These are phyloP conservation scores for Spialia ferax DNA, from an alignment of 2,888 invertebrate genomes.

Conservation along the genomic window DNA sequence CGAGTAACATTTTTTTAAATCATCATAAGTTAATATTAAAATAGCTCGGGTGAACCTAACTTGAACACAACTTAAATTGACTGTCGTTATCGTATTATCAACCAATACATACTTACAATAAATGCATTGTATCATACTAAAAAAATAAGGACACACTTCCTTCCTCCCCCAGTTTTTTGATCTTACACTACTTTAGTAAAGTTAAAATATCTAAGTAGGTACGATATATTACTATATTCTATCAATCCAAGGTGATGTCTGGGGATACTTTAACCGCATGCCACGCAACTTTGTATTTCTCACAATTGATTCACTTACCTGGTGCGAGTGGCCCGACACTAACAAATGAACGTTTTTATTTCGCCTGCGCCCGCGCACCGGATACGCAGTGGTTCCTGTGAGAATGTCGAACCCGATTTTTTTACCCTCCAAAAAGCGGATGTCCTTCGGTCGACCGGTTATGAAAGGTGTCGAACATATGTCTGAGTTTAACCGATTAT, in stretches of 20 bases:
- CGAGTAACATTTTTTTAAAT: too few relatives aligned
- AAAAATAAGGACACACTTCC: too few relatives aligned
- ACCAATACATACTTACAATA: too few relatives aligned
- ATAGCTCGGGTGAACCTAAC: too few relatives aligned
- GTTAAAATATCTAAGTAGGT: too few relatives aligned
- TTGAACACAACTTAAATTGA: too few relatives aligned
- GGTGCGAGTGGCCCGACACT: conserved; percentile 66
- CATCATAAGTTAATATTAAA: too few relatives aligned
- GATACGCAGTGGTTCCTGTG: conserved; percentile 84
- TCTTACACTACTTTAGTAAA: too few relatives aligned
- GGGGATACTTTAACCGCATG: neutral
- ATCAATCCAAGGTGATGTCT: neutral
- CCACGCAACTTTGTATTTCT: neutral
- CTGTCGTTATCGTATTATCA: too few relatives aligned
- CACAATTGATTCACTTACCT: conserved; percentile 56
- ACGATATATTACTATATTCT: too few relatives aligned
- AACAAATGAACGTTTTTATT: conserved; percentile 83
- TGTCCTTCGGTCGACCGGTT: conserved; percentile 85
- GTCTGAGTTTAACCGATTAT: conserved; percentile 71
- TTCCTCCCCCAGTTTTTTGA: too few relatives aligned
- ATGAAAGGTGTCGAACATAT: conserved; percentile 86
- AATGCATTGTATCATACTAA: too few relatives aligned
- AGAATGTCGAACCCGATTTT: conserved; percentile 82
- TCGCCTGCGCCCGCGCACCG: conserved; percentile 76
- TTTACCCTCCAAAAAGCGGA: conserved; percentile 83